phyloP scores from a whole-genome alignment of 1,140 invertebrate species.

The Philopotamus ludificatus region DNA sequence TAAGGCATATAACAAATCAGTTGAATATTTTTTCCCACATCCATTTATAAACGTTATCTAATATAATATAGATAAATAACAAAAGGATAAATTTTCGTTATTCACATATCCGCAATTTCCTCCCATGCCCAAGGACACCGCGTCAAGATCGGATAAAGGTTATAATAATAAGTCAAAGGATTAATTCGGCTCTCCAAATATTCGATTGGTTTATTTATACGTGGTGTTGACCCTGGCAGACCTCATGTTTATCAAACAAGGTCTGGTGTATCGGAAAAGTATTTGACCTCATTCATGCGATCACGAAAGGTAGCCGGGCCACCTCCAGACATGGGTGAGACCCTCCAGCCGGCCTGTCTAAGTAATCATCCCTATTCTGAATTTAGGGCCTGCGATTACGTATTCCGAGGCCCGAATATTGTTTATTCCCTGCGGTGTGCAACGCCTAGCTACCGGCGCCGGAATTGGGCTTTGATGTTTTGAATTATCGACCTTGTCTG shows the following conservation, averaged over 20 bases:
- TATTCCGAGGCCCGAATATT: conserved; percentile 14
- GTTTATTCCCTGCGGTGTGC: conserved; percentile 15
- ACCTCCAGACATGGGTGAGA: neutral
- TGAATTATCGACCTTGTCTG: no score
- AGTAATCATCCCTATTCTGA: neutral
- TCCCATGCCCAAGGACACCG: neutral
- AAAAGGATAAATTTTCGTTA: no score
- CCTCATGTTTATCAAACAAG: neutral
- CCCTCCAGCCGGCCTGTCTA: neutral
- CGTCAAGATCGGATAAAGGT: neutral
- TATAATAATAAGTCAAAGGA: no score
- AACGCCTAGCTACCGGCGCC: neutral
- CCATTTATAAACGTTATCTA: no score
- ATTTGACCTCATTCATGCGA: conserved; percentile 20
- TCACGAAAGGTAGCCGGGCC: neutral
- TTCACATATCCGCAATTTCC: neutral
- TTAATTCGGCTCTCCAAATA: no score
- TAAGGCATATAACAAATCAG: no score
- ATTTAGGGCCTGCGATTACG: conserved; percentile 14
- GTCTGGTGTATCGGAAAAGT: conserved; percentile 3
- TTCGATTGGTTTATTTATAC: neutral
- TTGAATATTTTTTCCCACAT: no score
- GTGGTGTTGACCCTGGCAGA: neutral
- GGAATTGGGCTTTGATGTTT: no score
- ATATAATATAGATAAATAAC: no score